Percentiles rank a stretch among this genome's conserved stretches.
Evolutionary conservation across 2,113 vertebrate genomes (phyloP).

Genomic region (Oncorhynchus nerka): DNA sequence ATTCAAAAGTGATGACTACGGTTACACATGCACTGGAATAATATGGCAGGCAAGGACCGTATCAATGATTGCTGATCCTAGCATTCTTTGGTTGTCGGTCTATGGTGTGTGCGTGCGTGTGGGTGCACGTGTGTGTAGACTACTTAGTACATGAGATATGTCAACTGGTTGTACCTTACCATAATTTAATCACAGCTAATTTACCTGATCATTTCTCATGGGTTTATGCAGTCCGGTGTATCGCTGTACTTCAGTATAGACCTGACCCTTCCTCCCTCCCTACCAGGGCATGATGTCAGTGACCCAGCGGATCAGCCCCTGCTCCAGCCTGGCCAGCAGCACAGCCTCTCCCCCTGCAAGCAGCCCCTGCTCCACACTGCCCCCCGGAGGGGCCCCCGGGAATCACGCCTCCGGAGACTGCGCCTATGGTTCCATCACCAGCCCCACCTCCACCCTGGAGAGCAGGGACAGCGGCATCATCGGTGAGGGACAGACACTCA

Average conservation of each 20-base stretch:
- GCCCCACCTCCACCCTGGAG: constrained; percentile 96
- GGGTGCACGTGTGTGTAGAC: constrained; percentile 14
- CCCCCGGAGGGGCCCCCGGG: constrained; percentile 69
- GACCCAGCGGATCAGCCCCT: constrained; percentile 93
- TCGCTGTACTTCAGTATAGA: too few species aligned
- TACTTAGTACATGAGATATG: too few species aligned
- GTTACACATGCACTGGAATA: background rate
- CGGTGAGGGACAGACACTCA: constrained; percentile 73
- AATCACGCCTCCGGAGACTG: constrained; percentile 75
- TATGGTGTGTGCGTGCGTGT: constrained; percentile 2
- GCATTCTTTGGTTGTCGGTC: too few species aligned
- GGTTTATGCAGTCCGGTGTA: too few species aligned
- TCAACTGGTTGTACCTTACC: too few species aligned
- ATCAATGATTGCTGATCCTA: background rate
- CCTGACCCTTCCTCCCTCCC: too few species aligned
- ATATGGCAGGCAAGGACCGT: background rate
- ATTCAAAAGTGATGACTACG: background rate
- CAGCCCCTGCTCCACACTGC: constrained; percentile 96
- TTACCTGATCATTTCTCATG: too few species aligned
- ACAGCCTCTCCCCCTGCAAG: constrained; percentile 94
- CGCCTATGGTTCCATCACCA: constrained; percentile 69
- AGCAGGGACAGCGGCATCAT: constrained; percentile 98
- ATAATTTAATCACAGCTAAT: too few species aligned
- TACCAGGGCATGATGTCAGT: constrained; percentile 76
- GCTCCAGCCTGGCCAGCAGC: constrained; percentile 97